These are phyloP conservation scores for Melanostigma gelatinosum DNA, from an alignment of 2,113 vertebrate species.

Conservation along the genomic window DNA sequence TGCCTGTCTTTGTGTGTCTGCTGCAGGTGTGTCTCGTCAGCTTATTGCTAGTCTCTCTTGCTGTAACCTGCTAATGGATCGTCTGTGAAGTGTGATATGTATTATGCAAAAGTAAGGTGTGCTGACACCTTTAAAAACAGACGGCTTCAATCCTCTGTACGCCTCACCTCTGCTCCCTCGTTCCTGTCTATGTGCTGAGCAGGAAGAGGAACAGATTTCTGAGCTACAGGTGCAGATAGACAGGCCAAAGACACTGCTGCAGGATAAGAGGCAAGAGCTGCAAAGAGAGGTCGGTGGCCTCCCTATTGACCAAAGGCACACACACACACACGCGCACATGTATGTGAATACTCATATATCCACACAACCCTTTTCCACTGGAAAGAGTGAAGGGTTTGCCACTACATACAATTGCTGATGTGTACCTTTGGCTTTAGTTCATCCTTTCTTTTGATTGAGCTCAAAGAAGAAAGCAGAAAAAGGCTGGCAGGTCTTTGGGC, in stretches of 20 bases:
- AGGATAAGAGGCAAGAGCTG: constrained; percentile 59
- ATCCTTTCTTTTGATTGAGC: constrained; percentile 49
- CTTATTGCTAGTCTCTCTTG: constrained; percentile 69
- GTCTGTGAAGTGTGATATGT: constrained; percentile 83
- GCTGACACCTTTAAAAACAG: constrained; percentile 80
- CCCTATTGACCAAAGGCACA: constrained; percentile 34
- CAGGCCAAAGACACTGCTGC: constrained; percentile 60
- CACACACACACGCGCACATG: background rate
- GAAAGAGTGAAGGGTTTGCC: constrained; percentile 34
- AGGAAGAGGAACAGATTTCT: constrained; percentile 72
- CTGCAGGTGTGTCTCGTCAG: constrained; percentile 55
- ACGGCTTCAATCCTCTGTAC: constrained; percentile 64
- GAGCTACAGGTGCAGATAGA: constrained; percentile 75
- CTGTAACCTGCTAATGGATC: constrained; percentile 83
- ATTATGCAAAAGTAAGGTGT: constrained; percentile 82
- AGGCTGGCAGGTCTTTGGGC: constrained; percentile 24
- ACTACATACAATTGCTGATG: constrained; percentile 35
- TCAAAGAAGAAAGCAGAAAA: constrained; percentile 43
- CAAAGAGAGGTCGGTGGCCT: constrained; percentile 65
- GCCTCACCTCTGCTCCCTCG: constrained; percentile 59
- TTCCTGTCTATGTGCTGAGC: constrained; percentile 55
- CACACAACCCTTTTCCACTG: constrained; percentile 24
- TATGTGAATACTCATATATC: constrained; percentile 37
- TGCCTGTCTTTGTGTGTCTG: constrained; percentile 35
- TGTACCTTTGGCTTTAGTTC: constrained; percentile 37